Base-by-base conservation (phyloP, 2,113 vertebrate species). In the Columbina picui region DNA sequence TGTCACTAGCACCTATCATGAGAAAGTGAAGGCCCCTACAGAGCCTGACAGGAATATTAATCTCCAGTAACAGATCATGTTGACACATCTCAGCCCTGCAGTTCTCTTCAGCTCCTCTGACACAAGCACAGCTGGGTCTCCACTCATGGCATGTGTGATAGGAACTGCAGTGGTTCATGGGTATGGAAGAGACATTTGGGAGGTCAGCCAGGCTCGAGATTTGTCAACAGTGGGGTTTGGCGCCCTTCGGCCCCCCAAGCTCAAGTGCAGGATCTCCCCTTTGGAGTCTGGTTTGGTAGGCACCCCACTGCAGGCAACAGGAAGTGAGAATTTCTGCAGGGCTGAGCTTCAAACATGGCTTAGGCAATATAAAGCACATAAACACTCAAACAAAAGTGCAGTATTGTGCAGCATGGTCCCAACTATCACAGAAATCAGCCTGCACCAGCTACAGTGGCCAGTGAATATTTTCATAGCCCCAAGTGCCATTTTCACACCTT, bases 111-210 rank as follows among this genome's bases (percentile, higher is more conserved):
- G 41, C 27, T 14, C 32, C 8, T 29, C 6, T 0, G 1, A 63
- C 12, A 14, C 22, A 36, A 78, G 32, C 77, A 89, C 30, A 64
- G 43, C 50, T 15, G 27, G 9, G 29, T 17, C 39, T 47, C 23
- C 4, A 6, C 55, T n/a, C 2, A 4, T 7, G n/a, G 26, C 1
- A 0, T 1, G 11, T 13, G 39, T 1, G 1, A 45, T 22, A 11
- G 12, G 14, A 81, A 57, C 20, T 22, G 56, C 69, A 53, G 30
- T 9, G 20, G 15, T 22, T 65, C 32, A 38, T 1, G 12, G 3
- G 1, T 1, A 0, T 43, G 27, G 55, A 6, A 57, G 22, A 60
- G 38, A 67, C 4, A 7, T 2, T 30, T 0, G 6, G 47, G 32
- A 81, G 34, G 55, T 45, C 34, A 57, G 45, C 21, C 36, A 94